phyloP scores from a whole-genome alignment of 2,113 vertebrate genomes.

The Macroglossus sobrinus region DNA sequence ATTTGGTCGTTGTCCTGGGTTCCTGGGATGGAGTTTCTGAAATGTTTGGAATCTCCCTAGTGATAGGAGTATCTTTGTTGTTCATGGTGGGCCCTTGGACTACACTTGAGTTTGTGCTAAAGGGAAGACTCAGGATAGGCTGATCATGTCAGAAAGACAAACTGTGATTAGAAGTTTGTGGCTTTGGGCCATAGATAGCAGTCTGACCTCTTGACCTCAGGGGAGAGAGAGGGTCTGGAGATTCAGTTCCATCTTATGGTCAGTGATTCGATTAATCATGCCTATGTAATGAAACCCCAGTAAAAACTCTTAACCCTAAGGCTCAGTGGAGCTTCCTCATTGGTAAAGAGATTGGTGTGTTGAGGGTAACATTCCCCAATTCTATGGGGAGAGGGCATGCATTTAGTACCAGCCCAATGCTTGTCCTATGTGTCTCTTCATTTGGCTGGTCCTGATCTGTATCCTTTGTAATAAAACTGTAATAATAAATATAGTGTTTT shows the following conservation, averaged over 20 bases:
- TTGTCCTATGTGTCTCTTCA: background rate
- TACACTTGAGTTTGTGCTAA: background rate
- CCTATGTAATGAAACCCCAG: background rate
- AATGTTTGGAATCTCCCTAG: background rate
- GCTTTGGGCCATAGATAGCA: background rate
- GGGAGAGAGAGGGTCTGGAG: background rate
- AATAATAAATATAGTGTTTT: background rate
- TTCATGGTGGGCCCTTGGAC: background rate
- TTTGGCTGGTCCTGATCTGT: background rate
- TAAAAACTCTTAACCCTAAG: background rate
- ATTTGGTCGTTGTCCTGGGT: background rate
- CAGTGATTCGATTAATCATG: background rate
- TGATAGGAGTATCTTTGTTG: background rate
- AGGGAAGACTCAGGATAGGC: background rate
- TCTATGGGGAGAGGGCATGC: background rate
- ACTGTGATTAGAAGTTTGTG: background rate
- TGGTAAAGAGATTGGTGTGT: background rate
- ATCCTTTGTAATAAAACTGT: background rate
- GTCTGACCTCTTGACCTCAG: background rate
- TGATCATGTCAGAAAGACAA: background rate
- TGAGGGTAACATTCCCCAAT: background rate
- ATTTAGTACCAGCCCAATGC: background rate
- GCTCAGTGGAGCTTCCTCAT: background rate
- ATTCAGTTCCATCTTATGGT: background rate
- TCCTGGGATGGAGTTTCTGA: background rate